phyloP scores from a whole-genome alignment of 2,797 vertebrate species.

The Sebastes glaucus region DNA sequence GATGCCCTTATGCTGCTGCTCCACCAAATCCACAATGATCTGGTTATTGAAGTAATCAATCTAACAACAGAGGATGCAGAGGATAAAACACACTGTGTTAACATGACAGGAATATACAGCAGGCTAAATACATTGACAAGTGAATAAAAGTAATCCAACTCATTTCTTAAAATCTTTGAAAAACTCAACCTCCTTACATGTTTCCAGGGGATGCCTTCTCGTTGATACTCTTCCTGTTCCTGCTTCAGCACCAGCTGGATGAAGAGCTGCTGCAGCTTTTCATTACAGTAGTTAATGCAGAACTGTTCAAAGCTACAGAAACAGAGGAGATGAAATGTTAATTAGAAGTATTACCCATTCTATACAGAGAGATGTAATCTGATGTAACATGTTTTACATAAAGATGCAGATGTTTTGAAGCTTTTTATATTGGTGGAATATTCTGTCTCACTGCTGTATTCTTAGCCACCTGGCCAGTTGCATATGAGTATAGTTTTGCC shows the following conservation, averaged over 20 bases:
- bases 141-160: background rate
- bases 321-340: background rate
- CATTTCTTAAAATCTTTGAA: background rate
- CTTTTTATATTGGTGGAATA: background rate
- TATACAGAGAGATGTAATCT: background rate
- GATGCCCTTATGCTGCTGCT: conserved; percentile 98
- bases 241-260: conserved; percentile 98
- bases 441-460: background rate
- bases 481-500: no score
- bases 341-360: background rate
- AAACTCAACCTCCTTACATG: conserved; percentile 78
- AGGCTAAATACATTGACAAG: background rate
- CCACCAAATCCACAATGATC: conserved; percentile 97
- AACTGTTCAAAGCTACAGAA: conserved; percentile 94
- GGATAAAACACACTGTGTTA: background rate
- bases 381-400: background rate
- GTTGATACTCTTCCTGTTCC: conserved; percentile 97
- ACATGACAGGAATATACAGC: background rate
- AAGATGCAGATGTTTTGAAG: background rate
- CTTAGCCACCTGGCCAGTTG: no score
- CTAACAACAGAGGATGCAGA: conserved; percentile 63
- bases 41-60: conserved; percentile 99
- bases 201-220: conserved; percentile 99
- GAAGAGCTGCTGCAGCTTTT: conserved; percentile 97
- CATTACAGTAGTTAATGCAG: conserved; percentile 99